Percentiles rank a stretch among this genome's conserved stretches.
Conservation (phyloP, 2,888 invertebrate species). For the Mesopsocus fuscifrons region DNA sequence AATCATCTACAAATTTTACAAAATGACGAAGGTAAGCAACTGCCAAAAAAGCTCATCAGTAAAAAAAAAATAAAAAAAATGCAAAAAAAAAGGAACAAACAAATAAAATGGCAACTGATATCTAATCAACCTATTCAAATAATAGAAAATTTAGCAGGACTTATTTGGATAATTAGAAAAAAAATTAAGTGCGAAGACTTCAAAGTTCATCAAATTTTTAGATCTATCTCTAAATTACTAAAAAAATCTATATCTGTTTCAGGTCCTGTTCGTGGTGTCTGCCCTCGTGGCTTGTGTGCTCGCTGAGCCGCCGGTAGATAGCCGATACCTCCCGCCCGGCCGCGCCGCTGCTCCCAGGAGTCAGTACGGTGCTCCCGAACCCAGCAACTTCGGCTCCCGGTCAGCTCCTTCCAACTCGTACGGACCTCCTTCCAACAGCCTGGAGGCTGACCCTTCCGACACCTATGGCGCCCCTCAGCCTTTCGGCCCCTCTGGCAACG, state of each 20-base stretch:
- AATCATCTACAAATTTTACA: neutral
- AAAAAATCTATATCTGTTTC: too few relatives aligned
- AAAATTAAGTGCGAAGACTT: too few relatives aligned
- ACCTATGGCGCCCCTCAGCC: neutral
- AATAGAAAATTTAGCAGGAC: too few relatives aligned
- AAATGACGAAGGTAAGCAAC: neutral
- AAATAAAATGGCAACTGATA: too few relatives aligned
- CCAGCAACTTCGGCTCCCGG: constrained; percentile 1
- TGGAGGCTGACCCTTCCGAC: neutral
- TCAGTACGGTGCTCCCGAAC: constrained; percentile 8
- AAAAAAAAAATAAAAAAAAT: too few relatives aligned
- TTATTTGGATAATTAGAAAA: too few relatives aligned
- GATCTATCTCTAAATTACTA: too few relatives aligned
- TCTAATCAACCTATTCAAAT: too few relatives aligned
- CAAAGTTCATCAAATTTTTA: too few relatives aligned
- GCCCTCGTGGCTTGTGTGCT: neutral
- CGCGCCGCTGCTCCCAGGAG: neutral
- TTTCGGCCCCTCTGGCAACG: neutral
- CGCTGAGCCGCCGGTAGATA: constrained; percentile 6
- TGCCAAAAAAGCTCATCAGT: too few relatives aligned
- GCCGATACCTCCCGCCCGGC: constrained; percentile 1
- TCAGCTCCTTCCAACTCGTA: neutral
- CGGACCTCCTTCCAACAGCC: constrained; percentile 1
- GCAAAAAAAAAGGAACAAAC: too few relatives aligned
- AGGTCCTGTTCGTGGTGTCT: constrained; percentile 1